Base-by-base conservation (phyloP, 2,113 vertebrate genomes). In the Myiagra hebetior region DNA sequence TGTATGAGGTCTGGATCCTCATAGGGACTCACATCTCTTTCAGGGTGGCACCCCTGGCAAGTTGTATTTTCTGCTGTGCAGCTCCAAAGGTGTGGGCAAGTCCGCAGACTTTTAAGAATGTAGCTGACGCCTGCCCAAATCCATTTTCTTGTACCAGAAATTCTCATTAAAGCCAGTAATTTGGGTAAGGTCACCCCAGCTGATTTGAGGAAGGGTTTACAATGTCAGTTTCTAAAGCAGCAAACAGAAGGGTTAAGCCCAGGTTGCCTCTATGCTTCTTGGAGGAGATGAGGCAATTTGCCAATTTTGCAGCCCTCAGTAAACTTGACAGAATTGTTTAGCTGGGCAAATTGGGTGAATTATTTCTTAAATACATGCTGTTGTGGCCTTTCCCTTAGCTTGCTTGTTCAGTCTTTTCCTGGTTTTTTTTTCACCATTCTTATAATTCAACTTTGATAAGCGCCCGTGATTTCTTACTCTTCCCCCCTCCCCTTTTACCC, bases 311-410 rank as follows among this genome's bases (percentile, higher is more conserved):
- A 95, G 76, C 27, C 72, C 46, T 77, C 35, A n/a, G 47, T 92
- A 92, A 94, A 88, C 55, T 67, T 86, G 72, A 91, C 88, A 93
- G 79, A 97, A 92, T 53, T 93, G 68, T 96, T 96, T 93, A 96
- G 86, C 72, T 91, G 86, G 85, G 89, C 86, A 91, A 95, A 93
- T 92, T 59, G 59, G 72, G 39, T 74, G 89, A 95, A 84, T 93
- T 95, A 95, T 93, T 82, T 93, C 76, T 84, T 65, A 92, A 55
- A 81, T 56, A 95, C 39, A 35, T 57, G 65, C 65, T 76, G 70
- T 64, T 91, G 75, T 63, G 68, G 63, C 59, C 83, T 74, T 91
- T 89, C 52, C 28, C 37, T 78, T 50, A 85, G 60, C 47, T 86
- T 91, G 68, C 72, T 89, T 91, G 73, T 91, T 94, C 62, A 41